Evolutionary conservation across 2,888 invertebrate genomes (phyloP).

Genomic region (Agrotis puta): DNA sequence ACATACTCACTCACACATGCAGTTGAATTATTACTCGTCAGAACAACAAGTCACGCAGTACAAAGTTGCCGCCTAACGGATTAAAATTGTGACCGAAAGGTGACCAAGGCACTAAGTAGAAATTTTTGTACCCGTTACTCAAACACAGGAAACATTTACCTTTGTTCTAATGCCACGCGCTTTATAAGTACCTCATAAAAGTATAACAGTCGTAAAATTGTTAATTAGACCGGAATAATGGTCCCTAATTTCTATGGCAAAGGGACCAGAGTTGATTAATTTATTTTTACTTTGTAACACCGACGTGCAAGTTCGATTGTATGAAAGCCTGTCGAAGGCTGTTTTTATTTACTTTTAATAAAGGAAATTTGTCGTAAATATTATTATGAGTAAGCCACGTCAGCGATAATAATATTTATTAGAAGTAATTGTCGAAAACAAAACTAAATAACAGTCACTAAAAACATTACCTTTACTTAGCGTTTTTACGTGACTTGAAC

Average conservation of each 20-base stretch:
- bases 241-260: constrained; percentile 34
- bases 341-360: constrained; percentile 36
- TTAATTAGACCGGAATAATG: constrained; percentile 55
- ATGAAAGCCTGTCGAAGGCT: constrained; percentile 29
- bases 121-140: constrained; percentile 79
- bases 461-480: not conserved
- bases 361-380: constrained; percentile 26
- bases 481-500: not conserved
- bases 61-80: constrained; percentile 52
- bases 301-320: constrained; percentile 40
- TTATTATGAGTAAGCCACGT: not conserved
- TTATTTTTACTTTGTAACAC: constrained; percentile 49
- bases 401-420: not conserved
- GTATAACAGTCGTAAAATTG: constrained; percentile 54
- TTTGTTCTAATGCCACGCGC: constrained; percentile 80
- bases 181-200: constrained; percentile 69
- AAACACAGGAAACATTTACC: constrained; percentile 82
- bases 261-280: constrained; percentile 56
- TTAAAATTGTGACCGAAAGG: constrained; percentile 60
- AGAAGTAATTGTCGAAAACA: not conserved
- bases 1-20: too few species aligned
- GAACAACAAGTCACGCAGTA: constrained; percentile 32
- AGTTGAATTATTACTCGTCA: constrained; percentile 9
- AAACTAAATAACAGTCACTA: not conserved
- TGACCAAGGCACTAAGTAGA: constrained; percentile 73